Evolutionary conservation across 1,140 invertebrate species (phyloP).

Genomic region (Luehdorfia chinensis): DNA sequence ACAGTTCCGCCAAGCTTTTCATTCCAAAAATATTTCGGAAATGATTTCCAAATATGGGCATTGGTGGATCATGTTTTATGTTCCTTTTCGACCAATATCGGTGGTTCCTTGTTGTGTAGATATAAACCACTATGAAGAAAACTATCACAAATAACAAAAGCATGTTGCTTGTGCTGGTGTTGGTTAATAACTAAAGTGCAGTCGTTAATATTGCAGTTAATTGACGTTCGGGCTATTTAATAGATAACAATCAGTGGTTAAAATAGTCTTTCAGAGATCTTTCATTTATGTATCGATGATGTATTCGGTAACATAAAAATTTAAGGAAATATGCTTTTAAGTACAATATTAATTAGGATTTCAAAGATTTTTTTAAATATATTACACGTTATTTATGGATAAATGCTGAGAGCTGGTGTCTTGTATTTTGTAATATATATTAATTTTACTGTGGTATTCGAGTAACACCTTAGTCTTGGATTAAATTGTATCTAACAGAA

Average conservation of each 20-base stretch:
- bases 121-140: conserved; percentile 27
- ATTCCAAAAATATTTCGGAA: conserved; percentile 29
- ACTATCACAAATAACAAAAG: conserved; percentile 27
- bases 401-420: no score
- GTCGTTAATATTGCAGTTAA: no score
- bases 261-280: neutral
- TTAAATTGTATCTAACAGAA: no score
- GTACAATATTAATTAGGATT: no score
- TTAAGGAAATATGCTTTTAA: no score
- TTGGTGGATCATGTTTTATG: conserved; percentile 39
- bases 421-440: no score
- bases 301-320: neutral
- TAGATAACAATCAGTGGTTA: no score
- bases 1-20: conserved; percentile 32
- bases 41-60: conserved; percentile 49
- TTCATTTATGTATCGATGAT: neutral
- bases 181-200: neutral
- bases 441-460: no score
- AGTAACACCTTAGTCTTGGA: no score
- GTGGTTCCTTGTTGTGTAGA: conserved; percentile 39
- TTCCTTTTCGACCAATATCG: conserved; percentile 50
- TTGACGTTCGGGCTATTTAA: no score
- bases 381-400: no score
- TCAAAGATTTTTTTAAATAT: no score
- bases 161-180: conserved; percentile 21